Conservation (phyloP, 2,113 vertebrate genomes). For the Thamnophis sirtalis region DNA sequence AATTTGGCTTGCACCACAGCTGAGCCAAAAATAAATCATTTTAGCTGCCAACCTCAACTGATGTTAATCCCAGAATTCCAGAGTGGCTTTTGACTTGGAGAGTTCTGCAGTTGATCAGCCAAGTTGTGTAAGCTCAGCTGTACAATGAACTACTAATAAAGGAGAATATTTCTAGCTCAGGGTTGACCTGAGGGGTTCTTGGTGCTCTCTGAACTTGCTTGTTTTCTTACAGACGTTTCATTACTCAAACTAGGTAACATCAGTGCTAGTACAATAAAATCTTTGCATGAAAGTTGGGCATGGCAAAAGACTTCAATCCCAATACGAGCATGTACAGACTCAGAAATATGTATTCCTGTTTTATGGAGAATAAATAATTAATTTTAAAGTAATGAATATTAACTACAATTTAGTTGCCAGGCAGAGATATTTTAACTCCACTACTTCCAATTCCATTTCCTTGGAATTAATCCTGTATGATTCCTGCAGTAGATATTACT, state of each 20-base stretch:
- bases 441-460: conserved; percentile 68
- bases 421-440: conserved; percentile 57
- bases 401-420: conserved; percentile 59
- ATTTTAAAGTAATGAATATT: conserved; percentile 65
- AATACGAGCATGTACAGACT: conserved; percentile 40
- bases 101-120: not conserved
- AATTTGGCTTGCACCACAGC: not conserved
- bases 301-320: not conserved
- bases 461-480: conserved; percentile 67
- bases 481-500: conserved; percentile 72
- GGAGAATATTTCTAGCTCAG: too few relatives aligned
- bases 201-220: too few relatives aligned
- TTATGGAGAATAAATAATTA: conserved; percentile 36
- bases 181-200: too few relatives aligned
- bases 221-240: too few relatives aligned
- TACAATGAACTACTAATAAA: not conserved
- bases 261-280: not conserved
- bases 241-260: too few relatives aligned
- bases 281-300: not conserved
- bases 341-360: conserved; percentile 29
- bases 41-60: not conserved
- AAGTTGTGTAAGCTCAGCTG: not conserved
- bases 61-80: not conserved
- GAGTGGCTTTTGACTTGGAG: not conserved
- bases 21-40: not conserved